Percentiles rank a stretch among this genome's conserved stretches.
These are phyloP conservation scores for Megalonaias nervosa DNA, from an alignment of 1,140 invertebrate species.

Conservation along the genomic window DNA sequence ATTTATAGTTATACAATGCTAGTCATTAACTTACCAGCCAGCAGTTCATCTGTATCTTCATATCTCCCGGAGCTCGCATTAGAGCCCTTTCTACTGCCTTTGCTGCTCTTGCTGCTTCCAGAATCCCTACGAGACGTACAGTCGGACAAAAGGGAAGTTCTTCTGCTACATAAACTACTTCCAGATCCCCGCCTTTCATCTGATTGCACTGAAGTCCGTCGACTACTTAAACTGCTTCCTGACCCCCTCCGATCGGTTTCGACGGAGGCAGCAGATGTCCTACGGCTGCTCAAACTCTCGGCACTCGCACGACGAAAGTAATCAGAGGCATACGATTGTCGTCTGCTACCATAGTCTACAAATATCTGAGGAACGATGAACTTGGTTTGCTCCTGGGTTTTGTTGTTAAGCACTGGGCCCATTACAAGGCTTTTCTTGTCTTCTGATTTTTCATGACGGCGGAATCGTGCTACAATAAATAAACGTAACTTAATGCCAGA, in stretches of 20 bases:
- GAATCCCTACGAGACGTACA: slow-evolving; percentile 40
- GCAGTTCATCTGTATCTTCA: slow-evolving; percentile 52
- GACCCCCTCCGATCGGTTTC: slow-evolving; percentile 47
- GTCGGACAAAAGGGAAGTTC: slow-evolving; percentile 56
- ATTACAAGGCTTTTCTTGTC: slow-evolving; percentile 56
- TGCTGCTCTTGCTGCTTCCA: slow-evolving; percentile 46
- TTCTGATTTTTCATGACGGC: slow-evolving; percentile 34
- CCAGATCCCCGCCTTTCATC: slow-evolving; percentile 52
- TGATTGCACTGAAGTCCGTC: slow-evolving; percentile 51
- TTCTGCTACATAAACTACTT: slow-evolving; percentile 51
- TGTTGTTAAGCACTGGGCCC: slow-evolving; percentile 49
- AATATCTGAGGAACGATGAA: slow-evolving; percentile 62
- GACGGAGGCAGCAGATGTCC: slow-evolving; percentile 32
- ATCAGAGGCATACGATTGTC: slow-evolving; percentile 54
- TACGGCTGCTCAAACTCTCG: slow-evolving; percentile 40
- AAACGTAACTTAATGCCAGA: background rate
- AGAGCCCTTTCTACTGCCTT: slow-evolving; percentile 53
- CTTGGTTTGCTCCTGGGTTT: slow-evolving; percentile 51
- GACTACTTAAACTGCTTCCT: slow-evolving; percentile 53
- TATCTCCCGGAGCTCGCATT: slow-evolving; percentile 49
- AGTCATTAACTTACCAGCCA: slow-evolving; percentile 38
- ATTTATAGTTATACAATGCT: background rate
- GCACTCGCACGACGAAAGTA: slow-evolving; percentile 34
- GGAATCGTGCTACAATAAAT: slow-evolving; percentile 12
- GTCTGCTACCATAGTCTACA: slow-evolving; percentile 58